These are phyloP conservation scores for Lagorchestes hirsutus DNA, from an alignment of 2,797 vertebrate species.

Conservation along the genomic window DNA sequence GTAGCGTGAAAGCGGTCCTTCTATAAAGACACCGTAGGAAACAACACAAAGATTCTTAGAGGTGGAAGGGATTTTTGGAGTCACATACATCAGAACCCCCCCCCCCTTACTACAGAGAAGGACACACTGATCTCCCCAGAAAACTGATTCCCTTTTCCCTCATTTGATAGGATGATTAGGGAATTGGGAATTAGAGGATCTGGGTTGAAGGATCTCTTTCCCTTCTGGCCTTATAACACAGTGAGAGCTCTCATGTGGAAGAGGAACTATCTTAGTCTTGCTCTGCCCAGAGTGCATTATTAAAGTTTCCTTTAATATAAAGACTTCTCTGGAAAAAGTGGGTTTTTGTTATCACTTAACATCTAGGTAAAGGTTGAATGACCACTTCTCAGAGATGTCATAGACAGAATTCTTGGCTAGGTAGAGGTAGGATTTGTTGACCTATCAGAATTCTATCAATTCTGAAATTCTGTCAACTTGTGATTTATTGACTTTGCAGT, in stretches of 20 bases:
- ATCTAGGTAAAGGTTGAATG: neutral
- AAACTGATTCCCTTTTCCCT: neutral
- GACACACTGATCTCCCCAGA: neutral
- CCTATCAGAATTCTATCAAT: neutral
- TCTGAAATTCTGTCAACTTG: neutral
- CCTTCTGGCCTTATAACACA: neutral
- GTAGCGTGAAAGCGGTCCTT: neutral
- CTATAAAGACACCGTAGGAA: neutral
- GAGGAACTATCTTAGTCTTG: neutral
- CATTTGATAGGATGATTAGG: neutral
- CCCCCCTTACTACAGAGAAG: neutral
- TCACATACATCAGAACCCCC: neutral
- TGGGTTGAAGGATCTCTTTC: neutral
- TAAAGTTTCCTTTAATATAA: neutral
- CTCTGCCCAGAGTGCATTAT: neutral
- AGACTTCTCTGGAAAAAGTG: neutral
- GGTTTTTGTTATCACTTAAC: neutral
- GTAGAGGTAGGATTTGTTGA: neutral
- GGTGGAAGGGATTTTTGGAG: neutral
- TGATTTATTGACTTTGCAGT: neutral
- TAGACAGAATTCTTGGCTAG: neutral
- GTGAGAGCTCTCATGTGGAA: neutral
- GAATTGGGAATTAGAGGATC: neutral
- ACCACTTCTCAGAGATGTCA: neutral
- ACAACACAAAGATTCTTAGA: neutral